A percentile compares a stretch with the other conserved stretches of the same genome.
phyloP scores from a whole-genome alignment of 2,113 vertebrate genomes.

The Phyllopteryx taeniolatus region DNA sequence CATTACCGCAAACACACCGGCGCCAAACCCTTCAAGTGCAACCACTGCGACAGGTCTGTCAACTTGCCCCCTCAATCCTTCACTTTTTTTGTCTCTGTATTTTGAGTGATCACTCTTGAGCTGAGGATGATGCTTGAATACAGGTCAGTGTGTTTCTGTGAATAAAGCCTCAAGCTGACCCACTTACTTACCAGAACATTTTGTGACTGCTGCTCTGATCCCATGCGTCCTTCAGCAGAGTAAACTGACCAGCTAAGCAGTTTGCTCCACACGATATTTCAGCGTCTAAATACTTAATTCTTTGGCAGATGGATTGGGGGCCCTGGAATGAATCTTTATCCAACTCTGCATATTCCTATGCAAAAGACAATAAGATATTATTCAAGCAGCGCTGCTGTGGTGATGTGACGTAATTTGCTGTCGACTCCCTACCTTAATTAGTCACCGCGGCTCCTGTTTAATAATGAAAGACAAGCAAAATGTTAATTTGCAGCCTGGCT shows the following conservation, averaged over 20 bases:
- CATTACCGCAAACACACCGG: conserved; percentile 99
- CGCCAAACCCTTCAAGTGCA: conserved; percentile 99
- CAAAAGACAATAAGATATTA: neutral
- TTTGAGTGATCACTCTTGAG: neutral
- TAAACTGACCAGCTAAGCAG: conserved; percentile 6
- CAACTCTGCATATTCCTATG: neutral
- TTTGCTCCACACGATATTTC: conserved; percentile 3
- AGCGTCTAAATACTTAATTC: neutral
- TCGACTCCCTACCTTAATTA: conserved; percentile 29
- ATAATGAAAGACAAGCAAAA: conserved; percentile 39
- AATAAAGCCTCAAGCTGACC: conserved; percentile 14
- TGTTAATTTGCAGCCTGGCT: conserved; percentile 26
- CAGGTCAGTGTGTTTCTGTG: conserved; percentile 25
- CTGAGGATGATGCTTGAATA: neutral
- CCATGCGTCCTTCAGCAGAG: conserved; percentile 22
- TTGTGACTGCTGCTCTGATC: conserved; percentile 19
- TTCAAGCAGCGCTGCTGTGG: neutral
- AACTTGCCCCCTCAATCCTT: conserved; percentile 36
- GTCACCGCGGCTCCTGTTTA: conserved; percentile 28
- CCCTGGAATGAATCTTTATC: neutral
- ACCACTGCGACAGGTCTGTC: conserved; percentile 97
- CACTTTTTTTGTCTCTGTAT: conserved; percentile 6
- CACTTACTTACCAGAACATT: conserved; percentile 10
- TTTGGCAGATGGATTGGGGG: neutral
- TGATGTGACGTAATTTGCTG: conserved; percentile 12